Conservation (phyloP, 2,113 vertebrate genomes). For the Menidia beryllina region DNA sequence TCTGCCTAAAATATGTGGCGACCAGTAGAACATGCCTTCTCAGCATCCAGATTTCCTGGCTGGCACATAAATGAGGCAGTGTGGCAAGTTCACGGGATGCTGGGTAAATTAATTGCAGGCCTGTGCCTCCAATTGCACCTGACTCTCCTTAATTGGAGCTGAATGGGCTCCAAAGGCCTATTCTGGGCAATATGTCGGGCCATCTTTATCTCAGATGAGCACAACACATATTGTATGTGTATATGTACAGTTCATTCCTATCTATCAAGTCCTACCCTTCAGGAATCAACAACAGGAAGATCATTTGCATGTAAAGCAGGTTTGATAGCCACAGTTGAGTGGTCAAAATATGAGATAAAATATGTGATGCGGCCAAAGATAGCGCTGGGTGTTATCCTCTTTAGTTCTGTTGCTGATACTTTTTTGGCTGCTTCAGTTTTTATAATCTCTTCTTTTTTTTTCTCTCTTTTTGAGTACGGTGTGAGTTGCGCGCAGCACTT, state of each 20-base stretch:
- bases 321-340: conserved; percentile 75
- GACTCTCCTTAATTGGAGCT: conserved; percentile 80
- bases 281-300: conserved; percentile 74
- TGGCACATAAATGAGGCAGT: conserved; percentile 54
- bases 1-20: conserved; percentile 54
- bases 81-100: conserved; percentile 67
- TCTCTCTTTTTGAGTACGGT: conserved; percentile 10
- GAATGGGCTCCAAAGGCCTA: conserved; percentile 77
- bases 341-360: conserved; percentile 64
- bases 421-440: conserved; percentile 15
- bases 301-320: conserved; percentile 81
- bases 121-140: conserved; percentile 79
- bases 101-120: conserved; percentile 80
- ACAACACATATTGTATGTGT: conserved; percentile 35
- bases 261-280: conserved; percentile 55
- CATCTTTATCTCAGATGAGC: conserved; percentile 24
- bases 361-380: conserved; percentile 73
- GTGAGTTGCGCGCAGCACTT: conserved; percentile 2
- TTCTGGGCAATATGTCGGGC: conserved; percentile 57
- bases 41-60: conserved; percentile 65
- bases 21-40: conserved; percentile 68
- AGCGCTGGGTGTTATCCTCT: conserved; percentile 47
- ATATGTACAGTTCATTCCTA: conserved; percentile 51
- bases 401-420: conserved; percentile 41
- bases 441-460: conserved; percentile 14